Percentiles rank a stretch among this genome's conserved stretches.
phyloP scores from a whole-genome alignment of 2,888 invertebrate genomes.

The Plebejus anna region DNA sequence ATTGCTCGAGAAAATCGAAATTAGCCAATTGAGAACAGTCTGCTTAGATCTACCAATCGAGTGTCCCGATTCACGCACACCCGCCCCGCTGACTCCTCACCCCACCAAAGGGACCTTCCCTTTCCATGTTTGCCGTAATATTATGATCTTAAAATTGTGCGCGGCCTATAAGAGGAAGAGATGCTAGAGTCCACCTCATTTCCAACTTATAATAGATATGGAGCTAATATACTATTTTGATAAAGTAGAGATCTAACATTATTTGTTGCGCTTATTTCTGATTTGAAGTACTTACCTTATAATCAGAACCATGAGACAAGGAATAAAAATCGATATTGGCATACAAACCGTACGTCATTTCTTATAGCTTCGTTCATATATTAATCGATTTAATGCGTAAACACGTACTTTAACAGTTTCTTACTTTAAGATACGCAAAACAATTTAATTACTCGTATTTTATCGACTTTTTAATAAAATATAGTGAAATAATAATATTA shows the following conservation, averaged over 20 bases:
- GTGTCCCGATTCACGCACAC: too few relatives aligned
- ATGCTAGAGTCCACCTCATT: too few relatives aligned
- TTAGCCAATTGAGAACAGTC: too few relatives aligned
- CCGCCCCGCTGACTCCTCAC: too few relatives aligned
- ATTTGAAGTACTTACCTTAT: background rate
- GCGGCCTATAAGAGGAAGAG: too few relatives aligned
- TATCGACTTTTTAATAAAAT: background rate
- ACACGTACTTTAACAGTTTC: background rate
- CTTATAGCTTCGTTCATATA: background rate
- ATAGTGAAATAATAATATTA: background rate
- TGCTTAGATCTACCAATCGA: too few relatives aligned
- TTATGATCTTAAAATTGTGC: too few relatives aligned
- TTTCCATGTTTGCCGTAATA: too few relatives aligned
- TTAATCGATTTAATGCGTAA: background rate
- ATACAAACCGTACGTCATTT: background rate
- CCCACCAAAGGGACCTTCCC: too few relatives aligned
- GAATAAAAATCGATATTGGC: background rate
- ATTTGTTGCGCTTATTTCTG: slow-evolving; percentile 13
- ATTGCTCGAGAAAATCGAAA: background rate
- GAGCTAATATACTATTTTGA: too few relatives aligned
- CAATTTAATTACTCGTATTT: background rate
- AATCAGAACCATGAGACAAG: background rate
- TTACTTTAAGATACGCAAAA: background rate
- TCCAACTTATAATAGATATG: too few relatives aligned
- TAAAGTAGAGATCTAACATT: background rate